These are phyloP conservation scores for Calameuta filiformis DNA, from an alignment of 2,888 invertebrate genomes.

Conservation along the genomic window DNA sequence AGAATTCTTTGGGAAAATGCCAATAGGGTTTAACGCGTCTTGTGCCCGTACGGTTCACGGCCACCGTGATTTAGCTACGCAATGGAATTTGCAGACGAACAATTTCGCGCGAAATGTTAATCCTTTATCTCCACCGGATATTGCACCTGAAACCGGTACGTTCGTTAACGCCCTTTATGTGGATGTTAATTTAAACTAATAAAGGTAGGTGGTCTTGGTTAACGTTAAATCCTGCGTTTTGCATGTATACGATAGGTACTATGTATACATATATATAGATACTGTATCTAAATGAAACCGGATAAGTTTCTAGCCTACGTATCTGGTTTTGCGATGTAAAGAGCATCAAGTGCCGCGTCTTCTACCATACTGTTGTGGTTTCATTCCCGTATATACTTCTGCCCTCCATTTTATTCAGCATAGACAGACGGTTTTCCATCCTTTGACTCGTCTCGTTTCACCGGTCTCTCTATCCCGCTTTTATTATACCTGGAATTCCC, in stretches of 20 bases:
- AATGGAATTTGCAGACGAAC: neutral
- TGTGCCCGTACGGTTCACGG: neutral
- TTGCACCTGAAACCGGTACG: neutral
- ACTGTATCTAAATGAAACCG: neutral
- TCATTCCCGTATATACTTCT: neutral
- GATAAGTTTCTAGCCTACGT: neutral
- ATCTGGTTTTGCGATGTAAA: neutral
- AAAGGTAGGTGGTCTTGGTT: neutral
- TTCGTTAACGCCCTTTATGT: neutral
- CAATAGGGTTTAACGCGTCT: neutral
- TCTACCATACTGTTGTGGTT: neutral
- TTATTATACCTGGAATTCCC: neutral
- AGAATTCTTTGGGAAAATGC: neutral
- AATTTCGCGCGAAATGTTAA: neutral
- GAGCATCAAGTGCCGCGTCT: neutral
- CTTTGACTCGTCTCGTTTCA: neutral
- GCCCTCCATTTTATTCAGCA: neutral
- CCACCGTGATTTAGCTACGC: neutral
- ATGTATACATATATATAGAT: neutral
- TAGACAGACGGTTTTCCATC: neutral
- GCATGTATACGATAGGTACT: neutral
- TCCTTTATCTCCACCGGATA: neutral
- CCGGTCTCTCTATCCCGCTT: neutral
- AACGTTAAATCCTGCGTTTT: neutral
- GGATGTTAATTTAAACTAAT: neutral